Conservation (phyloP, 2,113 vertebrate genomes). For the Dasyornis broadbenti region DNA sequence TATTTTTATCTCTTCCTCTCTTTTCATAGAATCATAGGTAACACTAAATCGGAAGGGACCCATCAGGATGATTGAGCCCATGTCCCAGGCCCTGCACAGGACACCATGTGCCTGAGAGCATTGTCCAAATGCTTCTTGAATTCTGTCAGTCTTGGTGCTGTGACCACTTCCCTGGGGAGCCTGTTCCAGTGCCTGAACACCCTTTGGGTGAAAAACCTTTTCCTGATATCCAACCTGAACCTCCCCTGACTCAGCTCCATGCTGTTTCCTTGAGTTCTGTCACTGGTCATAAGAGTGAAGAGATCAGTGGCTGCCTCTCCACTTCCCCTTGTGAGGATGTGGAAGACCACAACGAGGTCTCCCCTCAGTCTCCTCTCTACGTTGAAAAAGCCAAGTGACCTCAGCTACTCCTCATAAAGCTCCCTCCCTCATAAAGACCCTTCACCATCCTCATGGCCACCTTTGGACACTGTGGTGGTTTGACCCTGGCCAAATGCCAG, state of each 20-base stretch:
- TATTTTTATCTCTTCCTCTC: not conserved
- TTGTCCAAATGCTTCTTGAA: not conserved
- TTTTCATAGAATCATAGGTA: not conserved
- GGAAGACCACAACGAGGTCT: not conserved
- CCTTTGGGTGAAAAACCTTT: not conserved
- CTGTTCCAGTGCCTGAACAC: fast-evolving
- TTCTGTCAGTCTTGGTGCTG: not conserved
- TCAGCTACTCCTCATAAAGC: not conserved
- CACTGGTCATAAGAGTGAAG: not conserved
- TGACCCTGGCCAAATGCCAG: no score
- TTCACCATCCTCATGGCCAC: not conserved
- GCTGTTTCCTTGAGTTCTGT: not conserved
- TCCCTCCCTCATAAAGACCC: not conserved
- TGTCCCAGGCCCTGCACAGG: not conserved
- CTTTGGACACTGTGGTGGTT: no score
- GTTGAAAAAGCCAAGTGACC: not conserved
- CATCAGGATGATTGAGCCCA: not conserved
- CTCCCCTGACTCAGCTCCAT: not conserved
- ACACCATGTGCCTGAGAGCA: not conserved
- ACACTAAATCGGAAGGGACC: not conserved
- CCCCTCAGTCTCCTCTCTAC: not conserved
- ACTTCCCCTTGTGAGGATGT: not conserved
- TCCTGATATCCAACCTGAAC: not conserved
- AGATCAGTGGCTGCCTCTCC: not conserved
- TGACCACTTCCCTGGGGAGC: not conserved